Base-by-base conservation (phyloP, 2,888 invertebrate genomes). In the Drosophila nigritarsus region DNA sequence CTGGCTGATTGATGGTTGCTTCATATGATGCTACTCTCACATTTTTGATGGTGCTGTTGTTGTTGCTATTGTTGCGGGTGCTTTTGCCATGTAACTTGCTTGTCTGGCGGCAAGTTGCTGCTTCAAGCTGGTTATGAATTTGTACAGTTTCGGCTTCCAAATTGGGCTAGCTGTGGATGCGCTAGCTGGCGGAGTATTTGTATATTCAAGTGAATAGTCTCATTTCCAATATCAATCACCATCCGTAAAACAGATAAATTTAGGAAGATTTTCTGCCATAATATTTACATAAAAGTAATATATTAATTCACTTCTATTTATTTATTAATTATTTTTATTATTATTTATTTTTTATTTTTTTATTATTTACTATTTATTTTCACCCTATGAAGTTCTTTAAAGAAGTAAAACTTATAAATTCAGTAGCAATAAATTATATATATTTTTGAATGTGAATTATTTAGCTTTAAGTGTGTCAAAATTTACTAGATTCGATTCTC, bases 1-100 rank as follows among this genome's bases (percentile, higher is more conserved):
- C 82, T 85, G 86, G 86, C 80, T 88, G 85, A 85, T 85, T 85
- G 85, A 85, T 85, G 88, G 88, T 80, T 70, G 72, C 78, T 70
- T 69, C 75, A 82, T 80, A 75, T 84, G 85, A 79, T 70, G 70
- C 70, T 70, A 24, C 59, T 60, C 66, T 55, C 32, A 36, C 60
- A 20, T 50, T 69, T 55, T 45, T 59, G 18, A 51, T 49, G 24
- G n/a, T 51, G 48, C 18, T 50, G 24, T 60, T 49, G 29, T 24
- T 59, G 61, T 27, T 60, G 18, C 24, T 8, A 8, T 20, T 45
- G 45, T 29, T 74, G 78, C 51, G 70, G 59, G 51, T 61, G 60
- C 50, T 38, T 38, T 64, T 61, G 55, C 48, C 38, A 42, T 64
- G 62, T 60, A 40, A 32, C 49, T 68, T 32, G 80, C 64, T 79